Conservation (phyloP, 2,797 vertebrate genomes). For the Coendou prehensilis region DNA sequence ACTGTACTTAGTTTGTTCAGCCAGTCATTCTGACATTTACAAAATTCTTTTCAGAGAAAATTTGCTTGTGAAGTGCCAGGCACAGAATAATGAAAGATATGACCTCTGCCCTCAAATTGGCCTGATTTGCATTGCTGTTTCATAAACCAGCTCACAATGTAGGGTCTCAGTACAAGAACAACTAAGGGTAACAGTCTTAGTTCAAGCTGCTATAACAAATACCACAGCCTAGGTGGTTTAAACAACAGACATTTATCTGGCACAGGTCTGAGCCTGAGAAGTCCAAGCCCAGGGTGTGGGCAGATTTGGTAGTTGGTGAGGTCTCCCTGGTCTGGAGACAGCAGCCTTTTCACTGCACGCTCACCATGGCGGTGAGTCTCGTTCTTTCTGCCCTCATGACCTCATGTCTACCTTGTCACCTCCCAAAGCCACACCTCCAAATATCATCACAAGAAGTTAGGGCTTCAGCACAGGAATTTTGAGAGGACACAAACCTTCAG, state of each 20-base stretch:
- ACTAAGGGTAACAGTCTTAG: background rate
- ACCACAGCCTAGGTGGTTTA: background rate
- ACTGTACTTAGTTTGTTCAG: background rate
- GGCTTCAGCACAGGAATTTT: conserved; percentile 27
- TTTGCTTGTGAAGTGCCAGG: background rate
- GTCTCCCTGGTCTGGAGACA: background rate
- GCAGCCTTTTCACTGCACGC: background rate
- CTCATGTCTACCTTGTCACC: conserved; percentile 41
- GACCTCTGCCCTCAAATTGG: conserved; percentile 2
- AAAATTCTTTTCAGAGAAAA: background rate
- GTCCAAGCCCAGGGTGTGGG: background rate
- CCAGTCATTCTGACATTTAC: background rate
- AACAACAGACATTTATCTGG: conserved; percentile 44
- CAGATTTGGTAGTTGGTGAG: conserved; percentile 4
- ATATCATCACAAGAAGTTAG: background rate
- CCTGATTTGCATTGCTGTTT: background rate
- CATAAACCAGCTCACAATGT: background rate
- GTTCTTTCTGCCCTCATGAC: conserved; percentile 15
- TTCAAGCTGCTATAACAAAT: background rate
- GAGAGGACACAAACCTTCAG: background rate
- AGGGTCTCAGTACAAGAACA: background rate
- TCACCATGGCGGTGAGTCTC: background rate
- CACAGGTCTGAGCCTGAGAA: conserved; percentile 28
- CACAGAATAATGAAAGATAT: conserved; percentile 36
- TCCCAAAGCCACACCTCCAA: conserved; percentile 44